These are phyloP conservation scores for Drosophila colorata DNA, from an alignment of 2,888 invertebrate genomes.

Conservation along the genomic window DNA sequence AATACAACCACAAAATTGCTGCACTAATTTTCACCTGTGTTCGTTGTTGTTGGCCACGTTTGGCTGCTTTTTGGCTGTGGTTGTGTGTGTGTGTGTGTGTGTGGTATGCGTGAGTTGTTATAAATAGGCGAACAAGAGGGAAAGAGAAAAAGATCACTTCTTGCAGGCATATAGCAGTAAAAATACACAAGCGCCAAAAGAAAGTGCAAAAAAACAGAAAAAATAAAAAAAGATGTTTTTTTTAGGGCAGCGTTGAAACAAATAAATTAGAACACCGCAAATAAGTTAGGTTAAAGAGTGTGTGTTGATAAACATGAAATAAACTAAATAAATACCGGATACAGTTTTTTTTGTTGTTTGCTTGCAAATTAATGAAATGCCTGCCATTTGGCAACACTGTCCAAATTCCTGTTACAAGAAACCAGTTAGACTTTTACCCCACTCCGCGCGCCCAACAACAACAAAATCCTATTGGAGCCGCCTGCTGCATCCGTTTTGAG, in stretches of 20 bases:
- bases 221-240: constrained; percentile 53
- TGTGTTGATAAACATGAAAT: constrained; percentile 20
- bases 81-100: constrained; percentile 22
- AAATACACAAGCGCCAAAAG: constrained; percentile 62
- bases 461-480: constrained; percentile 34
- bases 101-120: constrained; percentile 67
- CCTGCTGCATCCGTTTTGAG: constrained; percentile 75
- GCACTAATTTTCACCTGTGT: constrained; percentile 75
- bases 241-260: constrained; percentile 59
- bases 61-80: constrained; percentile 46
- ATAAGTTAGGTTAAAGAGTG: constrained; percentile 44
- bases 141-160: constrained; percentile 60
- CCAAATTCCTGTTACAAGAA: constrained; percentile 71
- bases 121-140: constrained; percentile 62
- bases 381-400: constrained; percentile 43
- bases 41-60: constrained; percentile 52
- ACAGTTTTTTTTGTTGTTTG: constrained; percentile 11
- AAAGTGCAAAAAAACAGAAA: constrained; percentile 63
- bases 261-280: constrained; percentile 70
- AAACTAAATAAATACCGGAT: constrained; percentile 49
- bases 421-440: constrained; percentile 58
- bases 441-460: neutral
- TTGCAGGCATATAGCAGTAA: constrained; percentile 53
- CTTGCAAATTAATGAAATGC: constrained; percentile 45
- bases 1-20: constrained; percentile 50